Evolutionary conservation across 2,888 invertebrate genomes (phyloP).

Genomic region (Cantharis rufa): DNA sequence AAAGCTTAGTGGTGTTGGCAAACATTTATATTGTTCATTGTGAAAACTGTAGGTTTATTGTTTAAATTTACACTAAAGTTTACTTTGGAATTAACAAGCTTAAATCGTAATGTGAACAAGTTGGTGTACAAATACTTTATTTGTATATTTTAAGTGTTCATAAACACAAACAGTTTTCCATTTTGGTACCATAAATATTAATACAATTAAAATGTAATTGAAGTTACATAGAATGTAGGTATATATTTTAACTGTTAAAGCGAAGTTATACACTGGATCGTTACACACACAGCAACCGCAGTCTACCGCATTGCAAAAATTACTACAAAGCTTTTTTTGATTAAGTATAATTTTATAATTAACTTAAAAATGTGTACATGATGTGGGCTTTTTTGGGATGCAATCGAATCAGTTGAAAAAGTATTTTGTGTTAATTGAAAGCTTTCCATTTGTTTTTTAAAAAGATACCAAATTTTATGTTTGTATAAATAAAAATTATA

Average conservation of each 20-base stretch:
- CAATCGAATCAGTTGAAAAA: neutral
- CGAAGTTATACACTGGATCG: neutral
- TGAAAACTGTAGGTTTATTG: neutral
- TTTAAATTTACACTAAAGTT: neutral
- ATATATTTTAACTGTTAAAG: neutral
- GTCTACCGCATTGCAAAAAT: neutral
- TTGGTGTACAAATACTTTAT: neutral
- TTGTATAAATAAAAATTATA: too few relatives aligned
- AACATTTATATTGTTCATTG: neutral
- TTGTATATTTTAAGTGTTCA: neutral
- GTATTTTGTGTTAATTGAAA: neutral
- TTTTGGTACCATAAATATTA: neutral
- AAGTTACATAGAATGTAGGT: neutral
- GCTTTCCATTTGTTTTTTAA: neutral
- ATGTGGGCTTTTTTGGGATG: neutral
- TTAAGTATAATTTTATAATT: neutral
- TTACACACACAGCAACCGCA: neutral
- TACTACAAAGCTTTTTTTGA: neutral
- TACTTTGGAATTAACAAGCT: neutral
- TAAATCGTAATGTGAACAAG: neutral
- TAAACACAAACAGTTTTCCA: neutral
- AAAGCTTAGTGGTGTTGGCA: neutral
- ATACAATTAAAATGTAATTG: neutral
- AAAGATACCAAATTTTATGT: neutral
- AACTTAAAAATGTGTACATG: neutral